Conservation (phyloP, 1,140 invertebrate species). For the Trichonephila clavipes region DNA sequence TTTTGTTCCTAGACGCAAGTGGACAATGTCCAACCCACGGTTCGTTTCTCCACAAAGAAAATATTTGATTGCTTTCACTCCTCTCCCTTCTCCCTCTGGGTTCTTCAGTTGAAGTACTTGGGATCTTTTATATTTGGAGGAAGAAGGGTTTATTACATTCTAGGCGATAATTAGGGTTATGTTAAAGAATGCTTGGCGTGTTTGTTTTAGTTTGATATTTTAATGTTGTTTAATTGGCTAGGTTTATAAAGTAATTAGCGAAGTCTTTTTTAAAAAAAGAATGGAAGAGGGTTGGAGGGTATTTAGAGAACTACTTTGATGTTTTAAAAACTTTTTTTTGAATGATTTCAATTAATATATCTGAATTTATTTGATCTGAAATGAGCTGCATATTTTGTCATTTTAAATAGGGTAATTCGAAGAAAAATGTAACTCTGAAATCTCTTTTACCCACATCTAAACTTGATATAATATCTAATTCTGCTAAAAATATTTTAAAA, state of each 20-base stretch:
- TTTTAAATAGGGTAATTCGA: too few species aligned
- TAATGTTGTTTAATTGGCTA: not conserved
- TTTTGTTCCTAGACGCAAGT: constrained; percentile 19
- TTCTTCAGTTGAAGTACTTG: not conserved
- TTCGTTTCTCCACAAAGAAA: constrained; percentile 43
- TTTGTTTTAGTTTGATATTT: not conserved
- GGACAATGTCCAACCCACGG: constrained; percentile 39
- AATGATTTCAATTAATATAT: too few species aligned
- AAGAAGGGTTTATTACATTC: constrained; percentile 3
- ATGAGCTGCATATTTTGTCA: too few species aligned
- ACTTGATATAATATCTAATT: too few species aligned
- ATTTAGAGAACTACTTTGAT: too few species aligned
- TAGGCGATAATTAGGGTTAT: not conserved
- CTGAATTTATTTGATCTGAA: too few species aligned
- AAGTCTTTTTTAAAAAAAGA: not conserved
- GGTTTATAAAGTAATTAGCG: not conserved
- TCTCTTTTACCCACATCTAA: too few species aligned
- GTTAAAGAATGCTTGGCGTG: not conserved
- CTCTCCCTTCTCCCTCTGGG: not conserved
- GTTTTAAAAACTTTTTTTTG: too few species aligned
- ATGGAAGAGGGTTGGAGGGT: too few species aligned
- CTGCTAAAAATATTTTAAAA: too few species aligned
- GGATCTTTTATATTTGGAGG: constrained; percentile 1
- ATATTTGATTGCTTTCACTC: constrained; percentile 45
- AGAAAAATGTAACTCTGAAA: too few species aligned